These are phyloP conservation scores for Otocyon megalotis DNA, from an alignment of 2,113 vertebrate genomes.

Conservation along the genomic window DNA sequence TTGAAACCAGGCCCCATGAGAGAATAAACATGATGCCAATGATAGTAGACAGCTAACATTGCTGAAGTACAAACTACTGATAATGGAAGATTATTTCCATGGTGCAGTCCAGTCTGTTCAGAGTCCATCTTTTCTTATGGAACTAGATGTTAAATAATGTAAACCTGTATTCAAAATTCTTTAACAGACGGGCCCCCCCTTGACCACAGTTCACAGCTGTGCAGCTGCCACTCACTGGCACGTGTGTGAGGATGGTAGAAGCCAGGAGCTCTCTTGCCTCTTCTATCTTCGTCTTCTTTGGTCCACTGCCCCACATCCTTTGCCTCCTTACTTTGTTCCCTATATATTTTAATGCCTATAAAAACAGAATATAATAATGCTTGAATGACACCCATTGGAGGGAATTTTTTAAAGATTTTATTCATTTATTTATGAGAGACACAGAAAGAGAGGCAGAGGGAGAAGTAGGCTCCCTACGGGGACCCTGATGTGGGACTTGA, in stretches of 20 bases:
- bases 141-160: not conserved
- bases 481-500: too few relatives aligned
- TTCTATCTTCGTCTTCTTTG: slow-evolving; percentile 99
- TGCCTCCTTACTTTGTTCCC: slow-evolving; percentile 98
- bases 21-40: not conserved
- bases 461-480: too few relatives aligned
- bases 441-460: too few relatives aligned
- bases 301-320: slow-evolving; percentile 97
- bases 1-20: not conserved
- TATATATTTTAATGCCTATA: slow-evolving; percentile 95
- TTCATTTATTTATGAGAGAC: too few relatives aligned
- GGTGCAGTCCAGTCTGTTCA: not conserved
- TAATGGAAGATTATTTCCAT: not conserved
- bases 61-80: not conserved
- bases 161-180: not conserved
- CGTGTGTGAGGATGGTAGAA: slow-evolving; percentile 96
- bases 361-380: slow-evolving; percentile 43
- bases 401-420: not conserved
- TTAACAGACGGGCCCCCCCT: not conserved
- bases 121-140: not conserved
- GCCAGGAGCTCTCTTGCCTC: slow-evolving; percentile 97
- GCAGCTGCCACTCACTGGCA: slow-evolving; percentile 89
- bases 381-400: not conserved
- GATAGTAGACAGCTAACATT: not conserved
- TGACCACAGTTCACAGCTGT: not conserved